Conservation (phyloP, 92 coral and sea anemone genomes). For the Bergia puertoricense region DNA sequence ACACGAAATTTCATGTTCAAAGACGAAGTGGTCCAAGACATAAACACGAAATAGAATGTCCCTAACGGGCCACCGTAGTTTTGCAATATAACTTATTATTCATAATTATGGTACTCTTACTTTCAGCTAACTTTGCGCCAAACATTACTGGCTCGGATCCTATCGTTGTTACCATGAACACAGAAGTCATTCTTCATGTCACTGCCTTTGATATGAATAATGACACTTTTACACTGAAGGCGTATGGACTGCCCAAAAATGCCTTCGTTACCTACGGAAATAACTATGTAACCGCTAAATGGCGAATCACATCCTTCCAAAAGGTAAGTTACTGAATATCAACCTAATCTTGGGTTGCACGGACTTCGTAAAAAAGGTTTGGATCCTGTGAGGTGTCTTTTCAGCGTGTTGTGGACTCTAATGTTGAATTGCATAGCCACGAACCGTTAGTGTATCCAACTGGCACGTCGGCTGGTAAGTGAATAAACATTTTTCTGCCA, state of each 20-base stretch:
- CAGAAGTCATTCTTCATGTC: slow-evolving; percentile 49
- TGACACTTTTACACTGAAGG: slow-evolving; percentile 46
- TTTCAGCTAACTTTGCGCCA: slow-evolving; percentile 59
- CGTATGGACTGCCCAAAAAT: slow-evolving; percentile 34
- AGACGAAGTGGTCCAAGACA: no score
- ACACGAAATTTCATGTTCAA: no score
- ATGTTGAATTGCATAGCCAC: background rate
- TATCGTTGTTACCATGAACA: slow-evolving; percentile 53
- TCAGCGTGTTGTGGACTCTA: background rate
- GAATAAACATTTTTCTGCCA: background rate
- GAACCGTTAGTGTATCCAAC: background rate
- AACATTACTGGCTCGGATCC: slow-evolving; percentile 52
- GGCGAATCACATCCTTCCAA: slow-evolving; percentile 43
- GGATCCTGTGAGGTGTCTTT: background rate
- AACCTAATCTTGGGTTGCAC: background rate
- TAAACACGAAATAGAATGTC: no score
- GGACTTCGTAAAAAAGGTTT: background rate
- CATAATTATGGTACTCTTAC: background rate
- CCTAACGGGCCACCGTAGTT: no score
- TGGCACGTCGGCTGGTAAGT: background rate
- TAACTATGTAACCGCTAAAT: slow-evolving; percentile 45
- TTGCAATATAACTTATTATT: no score
- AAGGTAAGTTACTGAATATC: slow-evolving; percentile 9
- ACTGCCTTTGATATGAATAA: slow-evolving; percentile 53
- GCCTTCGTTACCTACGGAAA: slow-evolving; percentile 39